Evolutionary conservation across 2,888 invertebrate species (phyloP).

Genomic region (Athripsodes cinereus): DNA sequence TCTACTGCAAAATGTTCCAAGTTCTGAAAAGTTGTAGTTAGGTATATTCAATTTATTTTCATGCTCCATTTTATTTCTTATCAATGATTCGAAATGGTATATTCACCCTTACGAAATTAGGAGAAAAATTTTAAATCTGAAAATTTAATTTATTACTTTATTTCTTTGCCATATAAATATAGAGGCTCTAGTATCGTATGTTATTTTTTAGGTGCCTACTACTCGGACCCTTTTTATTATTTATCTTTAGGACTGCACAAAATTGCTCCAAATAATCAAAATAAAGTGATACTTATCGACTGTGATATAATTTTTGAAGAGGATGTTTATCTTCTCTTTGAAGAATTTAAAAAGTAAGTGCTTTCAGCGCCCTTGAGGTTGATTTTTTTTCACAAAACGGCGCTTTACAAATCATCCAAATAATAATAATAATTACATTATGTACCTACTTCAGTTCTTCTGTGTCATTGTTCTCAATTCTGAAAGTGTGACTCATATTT

Average conservation of each 20-base stretch:
- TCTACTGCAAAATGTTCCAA: too few relatives aligned
- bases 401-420: too few relatives aligned
- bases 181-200: too few relatives aligned
- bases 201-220: conserved; percentile 56
- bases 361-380: too few relatives aligned
- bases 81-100: not conserved
- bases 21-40: too few relatives aligned
- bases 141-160: not conserved
- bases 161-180: too few relatives aligned
- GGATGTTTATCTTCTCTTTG: conserved; percentile 59
- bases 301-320: conserved; percentile 69
- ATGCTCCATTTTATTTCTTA: not conserved
- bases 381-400: too few relatives aligned
- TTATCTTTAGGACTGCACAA: conserved; percentile 67
- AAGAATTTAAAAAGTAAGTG: conserved; percentile 55
- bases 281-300: conserved; percentile 64
- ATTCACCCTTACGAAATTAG: not conserved
- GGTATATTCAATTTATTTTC: too few relatives aligned
- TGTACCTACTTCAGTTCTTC: too few relatives aligned
- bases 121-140: not conserved
- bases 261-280: conserved; percentile 56
- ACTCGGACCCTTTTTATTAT: conserved; percentile 73
- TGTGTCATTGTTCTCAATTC: not conserved
- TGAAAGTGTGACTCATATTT: not conserved
- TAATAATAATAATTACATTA: too few relatives aligned